These are phyloP conservation scores for Julus scandinavius DNA, from an alignment of 2,888 invertebrate species.

Conservation along the genomic window DNA sequence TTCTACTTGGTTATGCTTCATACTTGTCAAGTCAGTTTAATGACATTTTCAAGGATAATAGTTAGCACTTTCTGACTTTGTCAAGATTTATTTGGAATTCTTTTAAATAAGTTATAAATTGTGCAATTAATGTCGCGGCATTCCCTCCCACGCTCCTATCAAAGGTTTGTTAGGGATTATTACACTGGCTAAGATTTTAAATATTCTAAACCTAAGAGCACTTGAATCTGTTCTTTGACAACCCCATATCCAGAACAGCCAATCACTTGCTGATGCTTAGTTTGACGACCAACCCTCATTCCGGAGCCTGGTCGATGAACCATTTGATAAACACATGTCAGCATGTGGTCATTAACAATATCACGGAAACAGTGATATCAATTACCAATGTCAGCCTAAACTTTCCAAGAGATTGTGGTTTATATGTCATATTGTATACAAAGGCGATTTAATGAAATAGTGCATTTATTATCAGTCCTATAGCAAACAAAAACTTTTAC, in stretches of 20 bases:
- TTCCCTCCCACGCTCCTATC: too few species aligned
- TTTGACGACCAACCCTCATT: neutral
- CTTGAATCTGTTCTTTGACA: too few species aligned
- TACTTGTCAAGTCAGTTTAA: slow-evolving; percentile 4
- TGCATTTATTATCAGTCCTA: neutral
- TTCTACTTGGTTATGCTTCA: neutral
- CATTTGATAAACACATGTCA: neutral
- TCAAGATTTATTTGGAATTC: neutral
- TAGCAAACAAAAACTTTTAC: neutral
- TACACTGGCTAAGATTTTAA: too few species aligned
- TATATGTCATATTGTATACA: neutral
- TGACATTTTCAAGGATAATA: neutral
- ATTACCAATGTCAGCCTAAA: neutral
- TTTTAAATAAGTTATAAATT: neutral
- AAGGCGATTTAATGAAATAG: neutral
- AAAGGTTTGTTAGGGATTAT: neutral
- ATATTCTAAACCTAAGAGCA: too few species aligned
- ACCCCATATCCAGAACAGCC: too few species aligned
- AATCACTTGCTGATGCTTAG: too few species aligned
- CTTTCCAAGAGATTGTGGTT: neutral
- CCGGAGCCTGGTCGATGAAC: neutral
- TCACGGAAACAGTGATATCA: neutral
- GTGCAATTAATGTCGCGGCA: neutral
- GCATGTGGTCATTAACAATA: neutral
- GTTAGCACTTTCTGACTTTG: neutral